Evolutionary conservation across 2,113 vertebrate species (phyloP), one percentile per base, ranked within the genome.

Genomic region (Rhinogobius similis): DNA sequence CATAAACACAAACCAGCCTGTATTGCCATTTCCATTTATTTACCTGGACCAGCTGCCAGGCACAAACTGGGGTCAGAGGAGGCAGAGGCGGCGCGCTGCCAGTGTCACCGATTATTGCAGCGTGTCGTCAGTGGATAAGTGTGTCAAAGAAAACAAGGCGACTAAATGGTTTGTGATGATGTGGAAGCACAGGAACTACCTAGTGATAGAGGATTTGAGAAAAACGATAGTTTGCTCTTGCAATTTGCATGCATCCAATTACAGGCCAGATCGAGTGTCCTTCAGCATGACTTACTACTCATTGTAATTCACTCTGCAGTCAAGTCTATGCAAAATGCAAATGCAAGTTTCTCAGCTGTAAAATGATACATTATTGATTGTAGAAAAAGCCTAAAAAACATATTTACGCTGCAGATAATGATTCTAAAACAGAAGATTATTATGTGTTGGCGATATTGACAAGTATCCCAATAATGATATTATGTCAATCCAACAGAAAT

Each of bases 1-100:
- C 63, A 82, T 73, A 82, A 77, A 82, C 68, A 78, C 70, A 72
- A 81, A 58, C 55, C 23, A 74, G 76, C 65, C 69, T 59, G 64
- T 50, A 41, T 50, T 65, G 10, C 32, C 67, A 67, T 87, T 87
- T 86, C 70, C 80, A 88, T 88, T 91, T 88, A 83, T 89, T 89
- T 75, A 83, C 82, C 76, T 20, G 52, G 62, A 73, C 71, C 73
- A 87, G 82, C 82, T 80, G 86, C 77, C 81, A 65, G 76, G 71
- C 77, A 70, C 26, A 85, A 78, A 62, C 65, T 26, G 48, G 82
- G 86, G 85, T 90, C 81, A 85, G 66, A 56, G 50, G 55, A 72
- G 67, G 43, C 44, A 75, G 73, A 67, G 66, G 72, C 36, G 48
- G 5, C 67, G 67, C 65, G 74, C 76, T 66, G 79, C 82, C 67